These are phyloP conservation scores for Zele albiditarsus DNA, from an alignment of 2,888 invertebrate genomes.

Conservation along the genomic window DNA sequence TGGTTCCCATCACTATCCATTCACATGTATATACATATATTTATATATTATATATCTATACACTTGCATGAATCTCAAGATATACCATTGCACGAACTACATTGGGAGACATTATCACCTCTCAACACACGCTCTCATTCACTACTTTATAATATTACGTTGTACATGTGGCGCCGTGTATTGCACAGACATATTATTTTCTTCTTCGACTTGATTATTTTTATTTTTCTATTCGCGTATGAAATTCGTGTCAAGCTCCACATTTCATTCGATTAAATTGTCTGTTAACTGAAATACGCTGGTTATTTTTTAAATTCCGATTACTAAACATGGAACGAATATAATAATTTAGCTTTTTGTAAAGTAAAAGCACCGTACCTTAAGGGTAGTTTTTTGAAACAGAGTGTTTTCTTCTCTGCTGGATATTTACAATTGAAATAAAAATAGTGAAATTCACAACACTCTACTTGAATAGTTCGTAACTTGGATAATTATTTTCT, in stretches of 20 bases:
- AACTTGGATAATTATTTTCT: too few relatives aligned
- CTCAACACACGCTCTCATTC: conserved; percentile 47
- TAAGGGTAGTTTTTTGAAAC: too few relatives aligned
- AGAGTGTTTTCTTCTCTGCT: too few relatives aligned
- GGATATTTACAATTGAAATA: too few relatives aligned
- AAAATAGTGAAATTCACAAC: too few relatives aligned
- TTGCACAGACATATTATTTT: conserved; percentile 16
- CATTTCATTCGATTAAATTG: not conserved
- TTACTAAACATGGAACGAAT: too few relatives aligned
- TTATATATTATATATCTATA: not conserved
- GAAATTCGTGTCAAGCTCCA: not conserved
- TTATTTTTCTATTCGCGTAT: not conserved
- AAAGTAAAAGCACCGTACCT: too few relatives aligned
- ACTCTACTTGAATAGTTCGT: too few relatives aligned
- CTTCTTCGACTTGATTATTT: conserved; percentile 1
- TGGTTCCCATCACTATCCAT: conserved; percentile 26
- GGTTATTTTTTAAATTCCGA: too few relatives aligned
- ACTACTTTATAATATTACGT: not conserved
- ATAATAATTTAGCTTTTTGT: too few relatives aligned
- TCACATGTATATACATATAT: not conserved
- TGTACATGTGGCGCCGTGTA: conserved; percentile 26
- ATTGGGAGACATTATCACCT: conserved; percentile 55
- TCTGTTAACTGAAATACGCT: not conserved
- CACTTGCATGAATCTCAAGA: not conserved
- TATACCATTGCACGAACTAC: conserved; percentile 5